phyloP scores from a whole-genome alignment of 2,113 vertebrate genomes.

The Dissostichus mawsoni region DNA sequence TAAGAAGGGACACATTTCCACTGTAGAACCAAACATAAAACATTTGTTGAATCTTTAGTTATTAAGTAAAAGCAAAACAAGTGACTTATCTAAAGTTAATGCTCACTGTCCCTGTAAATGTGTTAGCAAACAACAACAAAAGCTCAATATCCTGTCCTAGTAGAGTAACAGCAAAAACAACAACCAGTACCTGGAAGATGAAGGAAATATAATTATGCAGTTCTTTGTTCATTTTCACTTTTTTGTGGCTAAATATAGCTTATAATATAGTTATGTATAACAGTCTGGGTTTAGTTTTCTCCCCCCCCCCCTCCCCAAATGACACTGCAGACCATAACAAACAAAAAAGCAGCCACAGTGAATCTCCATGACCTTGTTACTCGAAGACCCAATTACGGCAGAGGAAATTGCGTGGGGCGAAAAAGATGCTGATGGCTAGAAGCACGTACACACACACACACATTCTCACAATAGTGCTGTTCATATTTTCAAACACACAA shows the following conservation, averaged over 20 bases:
- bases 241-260: not conserved
- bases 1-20: not conserved
- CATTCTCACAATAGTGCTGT: constrained; percentile 13
- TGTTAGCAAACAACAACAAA: not conserved
- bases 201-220: constrained; percentile 15
- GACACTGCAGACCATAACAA: constrained; percentile 19
- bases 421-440: constrained; percentile 16
- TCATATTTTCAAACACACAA: not conserved
- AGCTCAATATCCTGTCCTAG: not conserved
- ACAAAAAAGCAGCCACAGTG: not conserved
- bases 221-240: not conserved
- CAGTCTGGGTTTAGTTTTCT: not conserved
- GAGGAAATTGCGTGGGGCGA: constrained; percentile 23
- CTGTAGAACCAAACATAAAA: not conserved
- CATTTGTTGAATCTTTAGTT: not conserved
- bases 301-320: constrained; percentile 15
- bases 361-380: constrained; percentile 34
- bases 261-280: not conserved
- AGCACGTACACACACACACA: not conserved
- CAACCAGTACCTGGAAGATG: not conserved
- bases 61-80: constrained; percentile 10
- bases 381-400: constrained; percentile 39
- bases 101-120: constrained; percentile 1
- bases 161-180: not conserved
- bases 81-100: constrained; percentile 4